These are phyloP conservation scores for Megalops atlanticus DNA, from an alignment of 2,113 vertebrate genomes.

Conservation along the genomic window DNA sequence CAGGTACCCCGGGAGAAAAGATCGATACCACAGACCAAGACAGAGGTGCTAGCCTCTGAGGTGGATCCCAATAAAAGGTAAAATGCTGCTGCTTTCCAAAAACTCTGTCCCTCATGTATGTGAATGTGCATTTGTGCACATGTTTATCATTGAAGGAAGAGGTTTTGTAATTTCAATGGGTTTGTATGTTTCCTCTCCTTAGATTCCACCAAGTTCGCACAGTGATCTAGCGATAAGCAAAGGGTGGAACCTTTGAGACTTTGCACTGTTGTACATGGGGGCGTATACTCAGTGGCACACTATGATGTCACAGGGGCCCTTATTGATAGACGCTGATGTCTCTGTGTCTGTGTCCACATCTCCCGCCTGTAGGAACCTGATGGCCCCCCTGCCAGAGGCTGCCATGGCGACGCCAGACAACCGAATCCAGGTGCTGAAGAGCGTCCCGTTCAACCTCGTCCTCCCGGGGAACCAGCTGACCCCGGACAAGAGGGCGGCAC, in stretches of 20 bases:
- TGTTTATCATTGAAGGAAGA: too few relatives aligned
- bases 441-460: conserved; percentile 89
- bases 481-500: conserved; percentile 83
- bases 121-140: too few relatives aligned
- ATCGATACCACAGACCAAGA: conserved; percentile 81
- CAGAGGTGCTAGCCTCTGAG: conserved; percentile 86
- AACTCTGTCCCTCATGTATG: background rate
- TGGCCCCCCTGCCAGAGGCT: conserved; percentile 73
- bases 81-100: background rate
- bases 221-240: too few relatives aligned
- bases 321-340: background rate
- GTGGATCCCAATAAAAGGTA: conserved; percentile 97
- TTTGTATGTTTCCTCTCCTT: too few relatives aligned
- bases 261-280: too few relatives aligned
- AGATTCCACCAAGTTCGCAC: too few relatives aligned
- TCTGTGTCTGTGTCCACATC: background rate
- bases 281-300: too few relatives aligned
- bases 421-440: conserved; percentile 90
- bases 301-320: too few relatives aligned
- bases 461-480: conserved; percentile 79
- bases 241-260: too few relatives aligned
- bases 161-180: too few relatives aligned
- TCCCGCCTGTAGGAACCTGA: conserved; percentile 71
- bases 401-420: conserved; percentile 78
- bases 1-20: conserved; percentile 94